Conservation (phyloP, 2,113 vertebrate genomes). For the Megaceryle torquata region DNA sequence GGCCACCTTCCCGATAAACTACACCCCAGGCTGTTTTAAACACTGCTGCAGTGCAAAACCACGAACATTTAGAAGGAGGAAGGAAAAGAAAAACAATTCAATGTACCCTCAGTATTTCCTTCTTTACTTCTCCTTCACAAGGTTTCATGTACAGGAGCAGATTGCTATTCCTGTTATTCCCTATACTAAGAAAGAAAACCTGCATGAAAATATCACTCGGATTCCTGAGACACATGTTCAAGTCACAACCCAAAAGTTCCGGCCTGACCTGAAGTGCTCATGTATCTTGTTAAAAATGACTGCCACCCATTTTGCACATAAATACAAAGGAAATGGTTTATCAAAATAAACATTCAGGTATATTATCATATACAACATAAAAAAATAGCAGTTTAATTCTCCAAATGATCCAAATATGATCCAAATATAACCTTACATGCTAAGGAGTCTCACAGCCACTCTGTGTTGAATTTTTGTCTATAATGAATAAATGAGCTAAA, state of each 20-base stretch:
- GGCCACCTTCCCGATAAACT: background rate
- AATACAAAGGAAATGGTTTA: background rate
- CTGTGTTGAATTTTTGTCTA: background rate
- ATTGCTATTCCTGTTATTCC: background rate
- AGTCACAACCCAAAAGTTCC: background rate
- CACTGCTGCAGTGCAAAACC: background rate
- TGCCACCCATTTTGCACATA: background rate
- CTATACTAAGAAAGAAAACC: background rate
- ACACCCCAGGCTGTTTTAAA: background rate
- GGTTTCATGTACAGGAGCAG: background rate
- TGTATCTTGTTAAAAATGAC: background rate
- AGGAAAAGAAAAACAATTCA: background rate
- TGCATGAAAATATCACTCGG: background rate
- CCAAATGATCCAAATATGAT: too few relatives aligned
- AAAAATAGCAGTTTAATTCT: background rate
- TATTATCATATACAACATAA: background rate
- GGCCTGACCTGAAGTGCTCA: background rate
- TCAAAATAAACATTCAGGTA: background rate
- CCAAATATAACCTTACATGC: background rate
- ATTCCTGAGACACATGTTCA: background rate
- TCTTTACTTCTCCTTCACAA: background rate
- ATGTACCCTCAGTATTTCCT: background rate
- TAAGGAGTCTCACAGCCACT: slow-evolving; percentile 2
- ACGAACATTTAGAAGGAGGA: background rate
- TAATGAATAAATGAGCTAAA: background rate